These are phyloP conservation scores for Tenodera sinensis DNA, from an alignment of 2,888 invertebrate species.

Conservation along the genomic window DNA sequence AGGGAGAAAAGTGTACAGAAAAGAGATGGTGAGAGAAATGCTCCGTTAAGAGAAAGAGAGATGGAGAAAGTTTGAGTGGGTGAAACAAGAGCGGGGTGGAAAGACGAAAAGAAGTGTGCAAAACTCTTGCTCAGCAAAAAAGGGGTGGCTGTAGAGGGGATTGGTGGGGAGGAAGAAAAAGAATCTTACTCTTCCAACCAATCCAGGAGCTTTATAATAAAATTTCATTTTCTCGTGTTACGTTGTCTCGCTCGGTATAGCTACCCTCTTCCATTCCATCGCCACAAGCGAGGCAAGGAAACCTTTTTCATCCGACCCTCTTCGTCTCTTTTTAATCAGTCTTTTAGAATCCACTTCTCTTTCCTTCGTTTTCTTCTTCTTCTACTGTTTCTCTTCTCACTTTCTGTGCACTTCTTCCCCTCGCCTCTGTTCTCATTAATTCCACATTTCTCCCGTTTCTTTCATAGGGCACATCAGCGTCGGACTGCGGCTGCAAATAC, in stretches of 20 bases:
- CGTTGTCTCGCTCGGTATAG: neutral
- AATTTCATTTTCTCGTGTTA: conserved; percentile 24
- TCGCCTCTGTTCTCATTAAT: conserved; percentile 8
- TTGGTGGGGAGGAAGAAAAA: neutral
- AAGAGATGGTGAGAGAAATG: neutral
- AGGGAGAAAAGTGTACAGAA: conserved; percentile 14
- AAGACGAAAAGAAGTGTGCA: conserved; percentile 9
- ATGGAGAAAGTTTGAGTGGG: conserved; percentile 3
- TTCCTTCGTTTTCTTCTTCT: conserved; percentile 13
- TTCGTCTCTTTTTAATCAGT: conserved; percentile 16
- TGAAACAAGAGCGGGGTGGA: neutral
- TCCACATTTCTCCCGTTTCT: conserved; percentile 7
- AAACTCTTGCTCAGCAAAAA: neutral
- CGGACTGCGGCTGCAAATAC: neutral
- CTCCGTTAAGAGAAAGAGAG: conserved; percentile 9
- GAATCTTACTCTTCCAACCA: conserved; percentile 26
- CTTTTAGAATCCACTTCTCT: conserved; percentile 18
- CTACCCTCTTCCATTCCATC: neutral
- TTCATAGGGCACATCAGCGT: neutral
- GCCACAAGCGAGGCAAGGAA: neutral
- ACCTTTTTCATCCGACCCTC: neutral
- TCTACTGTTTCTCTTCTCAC: neutral
- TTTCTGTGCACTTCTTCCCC: conserved; percentile 13
- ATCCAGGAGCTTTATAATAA: conserved; percentile 28
- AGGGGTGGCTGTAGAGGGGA: neutral